Evolutionary conservation across 2,888 invertebrate species (phyloP), one percentile per base, ranked within the genome.

Genomic region (Drosophila cognata): DNA sequence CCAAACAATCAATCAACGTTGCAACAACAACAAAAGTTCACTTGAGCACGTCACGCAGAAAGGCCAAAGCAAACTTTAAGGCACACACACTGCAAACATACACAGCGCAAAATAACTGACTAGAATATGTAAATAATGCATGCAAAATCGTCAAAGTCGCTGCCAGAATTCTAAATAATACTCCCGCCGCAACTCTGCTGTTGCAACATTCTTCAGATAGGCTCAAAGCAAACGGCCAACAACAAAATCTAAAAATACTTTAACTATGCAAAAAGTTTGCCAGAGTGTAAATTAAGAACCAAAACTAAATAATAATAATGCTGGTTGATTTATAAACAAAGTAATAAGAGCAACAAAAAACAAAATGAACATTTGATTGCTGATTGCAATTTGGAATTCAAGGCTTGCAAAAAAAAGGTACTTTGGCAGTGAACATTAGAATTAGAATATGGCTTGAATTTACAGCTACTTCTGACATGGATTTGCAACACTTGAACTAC

Each of bases 1-100:
- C 73, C 69, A 82, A 89, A 87, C 89, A 89, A 84, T 84, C 84
- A 89, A 87, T 89, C 84, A 84, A 73, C 84, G 88, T 60, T 71
- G 81, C 74, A 57, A 63, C 68, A 80, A 82, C 61, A 81, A 64
- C 73, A 61, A 67, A 65, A 77, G 76, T 81, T 77, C 81, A 81
- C 89, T 84, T 85, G 82, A 89, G 71, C 84, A 89, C 89, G 84
- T 84, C 71, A 64, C 74, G 65, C 70, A 53, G 67, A 69, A 56
- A 71, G 67, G 65, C 63, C 66, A 71, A 72, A 68, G 63, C 67
- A 52, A 74, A 75, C 74, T 74, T 61, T 41, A 71, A 76, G 65
- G 60, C 58, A 51, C 46, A 69, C 67, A 65, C 18, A 61, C n/a
- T 52, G 8, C 38, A 56, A 38, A 28, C 13, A 38, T 38, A 28